Evolutionary conservation across 2,888 invertebrate genomes (phyloP).

Genomic region (Scaptomyza polygonia): DNA sequence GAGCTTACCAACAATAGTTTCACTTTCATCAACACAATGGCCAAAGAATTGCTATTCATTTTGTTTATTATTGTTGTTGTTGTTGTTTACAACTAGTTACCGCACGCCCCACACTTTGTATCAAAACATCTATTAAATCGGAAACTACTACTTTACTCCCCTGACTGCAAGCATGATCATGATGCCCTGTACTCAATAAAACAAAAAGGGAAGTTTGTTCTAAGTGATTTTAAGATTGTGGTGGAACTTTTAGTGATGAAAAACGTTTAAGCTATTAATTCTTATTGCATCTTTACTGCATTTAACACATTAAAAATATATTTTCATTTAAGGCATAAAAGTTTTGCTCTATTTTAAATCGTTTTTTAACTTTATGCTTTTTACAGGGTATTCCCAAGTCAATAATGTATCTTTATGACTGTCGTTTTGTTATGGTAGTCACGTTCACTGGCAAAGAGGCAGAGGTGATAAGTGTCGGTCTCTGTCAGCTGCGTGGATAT

Average conservation of each 20-base stretch:
- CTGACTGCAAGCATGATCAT: conserved; percentile 17
- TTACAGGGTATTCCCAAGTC: conserved; percentile 14
- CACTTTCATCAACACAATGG: conserved; percentile 69
- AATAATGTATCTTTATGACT: neutral
- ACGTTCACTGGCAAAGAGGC: conserved; percentile 51
- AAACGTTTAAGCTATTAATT: no score
- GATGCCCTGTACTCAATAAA: conserved; percentile 11
- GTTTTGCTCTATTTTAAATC: no score
- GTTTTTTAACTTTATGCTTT: neutral
- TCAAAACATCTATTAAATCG: conserved; percentile 35
- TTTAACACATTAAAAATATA: neutral
- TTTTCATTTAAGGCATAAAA: neutral
- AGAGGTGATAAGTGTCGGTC: conserved; percentile 66
- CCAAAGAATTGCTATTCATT: conserved; percentile 44
- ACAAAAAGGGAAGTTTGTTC: conserved; percentile 2
- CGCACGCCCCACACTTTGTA: conserved; percentile 31
- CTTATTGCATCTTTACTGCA: no score
- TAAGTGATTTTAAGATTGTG: no score
- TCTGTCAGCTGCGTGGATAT: conserved; percentile 43
- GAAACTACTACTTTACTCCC: conserved; percentile 6
- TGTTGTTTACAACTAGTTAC: conserved; percentile 41
- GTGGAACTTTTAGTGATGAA: no score
- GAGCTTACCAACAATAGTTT: conserved; percentile 51
- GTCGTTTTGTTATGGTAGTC: conserved; percentile 27
- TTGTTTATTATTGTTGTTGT: conserved; percentile 16